phyloP scores from a whole-genome alignment of 1,140 invertebrate genomes.

The Araneus ventricosus region DNA sequence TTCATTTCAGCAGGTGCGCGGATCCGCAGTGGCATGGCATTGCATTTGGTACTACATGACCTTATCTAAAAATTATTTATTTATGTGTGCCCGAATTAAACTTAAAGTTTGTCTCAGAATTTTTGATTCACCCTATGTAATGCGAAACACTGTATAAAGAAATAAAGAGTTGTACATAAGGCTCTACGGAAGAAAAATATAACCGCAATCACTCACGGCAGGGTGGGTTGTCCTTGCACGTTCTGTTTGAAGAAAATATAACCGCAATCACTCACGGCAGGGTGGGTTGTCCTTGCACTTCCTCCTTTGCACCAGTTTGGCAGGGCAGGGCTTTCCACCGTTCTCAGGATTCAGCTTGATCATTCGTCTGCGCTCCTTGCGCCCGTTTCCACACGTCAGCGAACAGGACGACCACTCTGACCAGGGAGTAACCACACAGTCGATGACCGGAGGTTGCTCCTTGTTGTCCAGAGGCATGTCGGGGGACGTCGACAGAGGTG shows the following conservation, averaged over 20 bases:
- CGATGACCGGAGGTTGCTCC: conserved; percentile 76
- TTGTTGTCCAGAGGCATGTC: conserved; percentile 56
- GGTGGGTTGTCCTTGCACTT: conserved; percentile 79
- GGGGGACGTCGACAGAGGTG: conserved; percentile 58
- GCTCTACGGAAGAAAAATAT: too few species aligned
- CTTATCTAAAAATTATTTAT: too few species aligned
- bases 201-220: conserved; percentile 76
- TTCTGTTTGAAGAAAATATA: too few species aligned
- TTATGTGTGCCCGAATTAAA: too few species aligned
- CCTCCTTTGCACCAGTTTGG: conserved; percentile 80
- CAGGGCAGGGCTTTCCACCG: conserved; percentile 86
- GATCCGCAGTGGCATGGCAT: too few species aligned
- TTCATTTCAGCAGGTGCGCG: too few species aligned
- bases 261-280: conserved; percentile 77
- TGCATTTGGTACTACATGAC: too few species aligned
- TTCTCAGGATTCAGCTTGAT: conserved; percentile 84
- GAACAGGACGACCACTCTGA: conserved; percentile 88
- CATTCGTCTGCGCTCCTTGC: conserved; percentile 78
- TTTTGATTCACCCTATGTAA: too few species aligned
- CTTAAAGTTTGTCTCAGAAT: too few species aligned
- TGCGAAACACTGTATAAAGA: not conserved
- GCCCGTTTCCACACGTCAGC: conserved; percentile 85
- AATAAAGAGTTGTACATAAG: not conserved
- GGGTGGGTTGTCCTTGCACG: too few species aligned
- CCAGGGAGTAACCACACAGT: conserved; percentile 87